Evolutionary conservation across 2,888 invertebrate genomes (phyloP).

Genomic region (Drosophila limbata): DNA sequence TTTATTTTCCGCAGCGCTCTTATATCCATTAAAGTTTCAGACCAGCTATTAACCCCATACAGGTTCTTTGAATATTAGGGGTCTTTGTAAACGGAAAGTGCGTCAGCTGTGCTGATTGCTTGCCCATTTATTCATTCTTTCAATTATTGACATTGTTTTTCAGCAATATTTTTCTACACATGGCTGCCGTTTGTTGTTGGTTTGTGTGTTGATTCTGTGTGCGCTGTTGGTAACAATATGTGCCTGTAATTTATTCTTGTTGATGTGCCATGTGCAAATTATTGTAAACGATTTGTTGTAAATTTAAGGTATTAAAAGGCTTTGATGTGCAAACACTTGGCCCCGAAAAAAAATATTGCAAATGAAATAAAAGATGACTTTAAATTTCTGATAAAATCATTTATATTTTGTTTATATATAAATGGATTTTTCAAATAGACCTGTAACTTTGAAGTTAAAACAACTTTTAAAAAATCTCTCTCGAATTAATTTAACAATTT

Average conservation of each 20-base stretch:
- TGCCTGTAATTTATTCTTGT: constrained; percentile 64
- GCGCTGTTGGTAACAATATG: constrained; percentile 29
- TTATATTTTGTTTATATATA: background rate
- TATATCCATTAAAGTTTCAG: constrained; percentile 54
- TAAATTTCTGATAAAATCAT: background rate
- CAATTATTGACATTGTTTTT: constrained; percentile 50
- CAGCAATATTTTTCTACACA: constrained; percentile 34
- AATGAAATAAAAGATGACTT: background rate
- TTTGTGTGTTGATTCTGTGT: constrained; percentile 12
- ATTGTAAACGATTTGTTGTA: constrained; percentile 72
- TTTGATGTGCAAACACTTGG: constrained; percentile 29
- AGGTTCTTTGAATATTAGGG: constrained; percentile 12
- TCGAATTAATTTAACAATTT: background rate
- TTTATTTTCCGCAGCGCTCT: constrained; percentile 33
- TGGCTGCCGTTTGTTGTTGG: background rate
- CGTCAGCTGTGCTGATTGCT: constrained; percentile 42
- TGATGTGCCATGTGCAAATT: constrained; percentile 70
- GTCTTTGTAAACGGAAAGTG: background rate
- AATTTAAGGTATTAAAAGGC: constrained; percentile 61
- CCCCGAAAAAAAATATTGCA: background rate
- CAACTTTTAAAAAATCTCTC: background rate
- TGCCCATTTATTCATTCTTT: constrained; percentile 28
- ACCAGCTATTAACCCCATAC: constrained; percentile 5
- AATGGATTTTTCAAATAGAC: background rate
- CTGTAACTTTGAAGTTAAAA: background rate